Base-by-base conservation (phyloP, 2,113 vertebrate species). In the Bagarius yarrelli region DNA sequence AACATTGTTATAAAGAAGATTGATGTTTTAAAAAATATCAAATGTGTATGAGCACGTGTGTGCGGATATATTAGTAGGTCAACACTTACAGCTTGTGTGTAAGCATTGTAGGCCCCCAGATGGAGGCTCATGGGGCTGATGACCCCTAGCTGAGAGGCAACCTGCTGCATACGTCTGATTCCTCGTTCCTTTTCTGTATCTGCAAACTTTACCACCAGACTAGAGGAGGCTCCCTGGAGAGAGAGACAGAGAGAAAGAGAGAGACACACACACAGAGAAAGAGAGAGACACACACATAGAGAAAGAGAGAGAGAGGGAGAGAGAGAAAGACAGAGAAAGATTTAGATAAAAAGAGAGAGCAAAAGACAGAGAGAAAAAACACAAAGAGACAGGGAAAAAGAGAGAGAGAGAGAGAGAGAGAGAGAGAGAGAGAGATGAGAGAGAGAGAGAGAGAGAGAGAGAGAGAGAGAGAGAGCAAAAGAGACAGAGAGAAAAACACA, bases 201-300 rank as follows among this genome's bases (percentile, higher is more conserved):
- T 0, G 96, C 96, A 47, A 98, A 98, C 90, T 98, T 98, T 61
- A 98, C 96, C 92, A 98, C 96, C 87, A 98, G 94, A 90, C 96
- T 98, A 89, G 96, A 98, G 0, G 96, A 98, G 76, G 96, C 96
- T 0, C 96, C 96, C 96, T 97, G 92, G 57, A 44, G 61, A 15
- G 27, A 44, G n/a, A 6, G 23, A 70, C 23, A 23, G 81, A 83
- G 83, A 73, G 63, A 15, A 14, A n/a, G 18, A 8, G 52, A 13
- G 44, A 75, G 57, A n/a, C n/a, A n/a, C n/a, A n/a, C n/a, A n/a
- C n/a, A n/a, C n/a, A 82, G 77, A 80, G 21, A 57, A 36, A 16
- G 67, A 47, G 44, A 5, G 44, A 40, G 36, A 40, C n/a, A 6
- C 3, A 6, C 3, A 40, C 36, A 6, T 3, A 40, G 6, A 3